Base-by-base conservation (phyloP, 2,888 invertebrate species). In the Epirrhoe alternata region DNA sequence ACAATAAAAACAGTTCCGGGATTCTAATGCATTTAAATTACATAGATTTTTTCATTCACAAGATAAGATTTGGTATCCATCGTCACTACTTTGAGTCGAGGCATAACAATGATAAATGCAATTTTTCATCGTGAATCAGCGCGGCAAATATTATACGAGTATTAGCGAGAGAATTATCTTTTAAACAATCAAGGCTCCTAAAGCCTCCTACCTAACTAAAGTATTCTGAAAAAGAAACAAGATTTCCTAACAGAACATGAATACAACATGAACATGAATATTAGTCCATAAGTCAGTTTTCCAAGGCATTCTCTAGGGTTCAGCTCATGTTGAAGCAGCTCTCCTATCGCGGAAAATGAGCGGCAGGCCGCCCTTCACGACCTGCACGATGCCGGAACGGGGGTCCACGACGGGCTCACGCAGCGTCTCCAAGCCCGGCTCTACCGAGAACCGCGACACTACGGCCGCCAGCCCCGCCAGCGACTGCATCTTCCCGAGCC, bases 401-500 rank as follows among this genome's bases (percentile, higher is more conserved):
- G 89, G 86, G 65, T 84, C 76, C 1, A 83, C 70, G 24, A 8
- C 17, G 8, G 84, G 85, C 7, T 69, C 70, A 1, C 83, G 76
- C 17, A 54, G 64, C 0, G 85, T 77, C 50, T 62, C 71, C 5
- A 82, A 77, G 2, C 87, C 87, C 6, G 88, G 88, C 16, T 70
- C 54, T 68, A 89, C 88, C 2, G 77, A 74, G 76, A 82, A 86
- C 66, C 72, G 78, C 30, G 85, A 73, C 70, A 89, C 77, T 45
- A 89, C 77, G 8, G 89, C 88, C 14, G 89, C 89, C 66, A 89
- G 75, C 0, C 89, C 89, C 5, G 89, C 88, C 67, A 89, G 66
- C 1, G 90, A 90, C 79, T 89, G 90, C 89, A 89, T 88, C 64
- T 81, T 77, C 0, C 87, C 90, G n/a, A 89, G 69, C 0, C 90